These are phyloP conservation scores for Ceratosolen fusciceps DNA, from an alignment of 1,140 invertebrate species.

Conservation along the genomic window DNA sequence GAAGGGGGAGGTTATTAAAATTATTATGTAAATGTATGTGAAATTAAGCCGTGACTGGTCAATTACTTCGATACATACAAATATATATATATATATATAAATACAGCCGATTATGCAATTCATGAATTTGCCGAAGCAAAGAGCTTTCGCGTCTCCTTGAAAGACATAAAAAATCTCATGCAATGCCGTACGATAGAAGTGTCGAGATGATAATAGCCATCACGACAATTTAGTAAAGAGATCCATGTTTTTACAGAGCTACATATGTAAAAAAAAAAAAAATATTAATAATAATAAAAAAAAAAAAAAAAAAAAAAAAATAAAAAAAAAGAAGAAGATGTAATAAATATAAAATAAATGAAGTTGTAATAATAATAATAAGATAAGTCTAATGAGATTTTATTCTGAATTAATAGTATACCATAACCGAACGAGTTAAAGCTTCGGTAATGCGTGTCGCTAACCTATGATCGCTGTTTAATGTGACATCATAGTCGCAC, in stretches of 20 bases:
- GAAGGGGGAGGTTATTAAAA: too few relatives aligned
- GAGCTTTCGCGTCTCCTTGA: constrained; percentile 24
- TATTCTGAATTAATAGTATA: constrained; percentile 58
- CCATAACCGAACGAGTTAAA: constrained; percentile 56
- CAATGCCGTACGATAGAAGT: constrained; percentile 5
- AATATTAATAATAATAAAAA: too few relatives aligned
- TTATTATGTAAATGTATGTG: too few relatives aligned
- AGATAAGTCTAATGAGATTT: constrained; percentile 39
- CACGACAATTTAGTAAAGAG: constrained; percentile 22
- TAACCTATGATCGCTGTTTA: constrained; percentile 72
- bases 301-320: too few relatives aligned
- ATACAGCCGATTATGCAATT: too few relatives aligned
- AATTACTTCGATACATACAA: too few relatives aligned
- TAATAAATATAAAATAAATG: too few relatives aligned
- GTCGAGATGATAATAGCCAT: constrained; percentile 17
- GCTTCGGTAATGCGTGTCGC: constrained; percentile 63
- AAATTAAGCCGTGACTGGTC: too few relatives aligned
- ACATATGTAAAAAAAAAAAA: too few relatives aligned
- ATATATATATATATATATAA: too few relatives aligned
- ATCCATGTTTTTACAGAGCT: too few relatives aligned
- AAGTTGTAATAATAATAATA: not conserved
- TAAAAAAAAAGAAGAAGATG: too few relatives aligned
- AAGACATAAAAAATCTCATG: constrained; percentile 22
- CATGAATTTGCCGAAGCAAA: constrained; percentile 28
- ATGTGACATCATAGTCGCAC: constrained; percentile 68